A percentile compares a stretch with the other conserved stretches of the same genome.
phyloP scores from a whole-genome alignment of 2,888 invertebrate genomes.

The Drosophila pseudotalamancana region DNA sequence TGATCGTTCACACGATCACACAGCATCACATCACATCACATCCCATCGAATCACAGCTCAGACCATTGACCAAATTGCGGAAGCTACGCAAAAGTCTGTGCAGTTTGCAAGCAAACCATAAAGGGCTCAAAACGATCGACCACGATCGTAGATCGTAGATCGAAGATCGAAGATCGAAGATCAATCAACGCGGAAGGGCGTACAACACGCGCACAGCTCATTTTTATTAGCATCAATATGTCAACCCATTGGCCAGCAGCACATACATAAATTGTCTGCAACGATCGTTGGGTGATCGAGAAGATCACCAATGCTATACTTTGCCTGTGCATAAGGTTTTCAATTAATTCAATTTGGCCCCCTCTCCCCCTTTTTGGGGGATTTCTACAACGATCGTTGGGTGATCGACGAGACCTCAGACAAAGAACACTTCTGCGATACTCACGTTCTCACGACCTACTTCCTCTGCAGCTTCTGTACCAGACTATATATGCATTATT shows the following conservation, averaged over 20 bases:
- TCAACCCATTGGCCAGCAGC: slow-evolving; percentile 22
- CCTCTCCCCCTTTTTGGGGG: neutral
- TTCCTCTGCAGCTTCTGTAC: neutral
- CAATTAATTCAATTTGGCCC: slow-evolving; percentile 7
- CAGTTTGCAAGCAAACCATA: slow-evolving; percentile 32
- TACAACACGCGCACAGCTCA: slow-evolving; percentile 14
- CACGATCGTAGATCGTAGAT: neutral
- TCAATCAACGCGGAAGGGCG: slow-evolving; percentile 40
- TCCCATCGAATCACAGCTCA: too few relatives aligned
- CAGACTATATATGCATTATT: too few relatives aligned
- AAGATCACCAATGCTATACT: neutral
- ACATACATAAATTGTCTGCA: slow-evolving; percentile 17
- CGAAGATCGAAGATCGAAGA: slow-evolving; percentile 15
- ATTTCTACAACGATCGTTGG: neutral
- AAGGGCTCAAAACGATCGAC: slow-evolving; percentile 13
- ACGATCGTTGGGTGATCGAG: neutral
- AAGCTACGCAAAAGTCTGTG: slow-evolving; percentile 31
- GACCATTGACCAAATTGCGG: slow-evolving; percentile 60
- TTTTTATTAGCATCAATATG: slow-evolving; percentile 45
- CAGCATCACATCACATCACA: too few relatives aligned
- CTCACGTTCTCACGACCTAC: neutral
- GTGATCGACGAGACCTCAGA: neutral
- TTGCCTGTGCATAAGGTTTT: neutral
- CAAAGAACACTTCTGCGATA: neutral
- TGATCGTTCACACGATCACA: slow-evolving; percentile 58